Evolutionary conservation across 2,888 invertebrate species (phyloP), one percentile per base, ranked within the genome.

Genomic region (Epinotia brunnichana): DNA sequence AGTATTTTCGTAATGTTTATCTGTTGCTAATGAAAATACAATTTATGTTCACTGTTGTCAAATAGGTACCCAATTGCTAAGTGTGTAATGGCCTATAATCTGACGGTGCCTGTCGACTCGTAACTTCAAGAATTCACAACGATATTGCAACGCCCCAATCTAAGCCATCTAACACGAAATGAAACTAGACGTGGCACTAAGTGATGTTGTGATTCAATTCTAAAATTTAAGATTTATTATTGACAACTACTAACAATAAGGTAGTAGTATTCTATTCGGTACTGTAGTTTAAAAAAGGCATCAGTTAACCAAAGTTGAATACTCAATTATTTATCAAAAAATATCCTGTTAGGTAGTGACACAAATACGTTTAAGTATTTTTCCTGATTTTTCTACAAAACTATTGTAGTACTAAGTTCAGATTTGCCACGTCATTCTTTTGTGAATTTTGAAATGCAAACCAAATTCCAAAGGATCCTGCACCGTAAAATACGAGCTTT

Each of bases 171-270:
- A 80, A 74, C 79, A 83, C 81, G 82, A 85, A 85, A 83, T 62
- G 83, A 86, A 87, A 85, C 84, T 86, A 84, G 80, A 81, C 81
- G 85, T 84, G 84, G 82, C 85, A 85, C 81, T 81, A 76, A 74
- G 77, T 78, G 77, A 62, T 62, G 48, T 64, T 66, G 54, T 56
- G 53, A 73, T 53, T 63, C 69, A 73, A 75, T 74, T 71, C 75
- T 74, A 76, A 78, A 64, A 64, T 64, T 4, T 19, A 15, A 3
- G 53, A 48, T 13, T n/a, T n/a, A 15, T 3, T 15, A 44, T 15
- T 44, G 15, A 9, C 9, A 7, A 35, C 5, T n/a, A n/a, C n/a
- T n/a, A n/a, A n/a, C 29, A 29, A 29, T 29, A 29, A 0, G 29
- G 29, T 29, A 29, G 29, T 29, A 29, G 29, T 35, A 35, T 35